Conservation (phyloP, 2,113 vertebrate genomes). For the Muntiacus muntjak region DNA sequence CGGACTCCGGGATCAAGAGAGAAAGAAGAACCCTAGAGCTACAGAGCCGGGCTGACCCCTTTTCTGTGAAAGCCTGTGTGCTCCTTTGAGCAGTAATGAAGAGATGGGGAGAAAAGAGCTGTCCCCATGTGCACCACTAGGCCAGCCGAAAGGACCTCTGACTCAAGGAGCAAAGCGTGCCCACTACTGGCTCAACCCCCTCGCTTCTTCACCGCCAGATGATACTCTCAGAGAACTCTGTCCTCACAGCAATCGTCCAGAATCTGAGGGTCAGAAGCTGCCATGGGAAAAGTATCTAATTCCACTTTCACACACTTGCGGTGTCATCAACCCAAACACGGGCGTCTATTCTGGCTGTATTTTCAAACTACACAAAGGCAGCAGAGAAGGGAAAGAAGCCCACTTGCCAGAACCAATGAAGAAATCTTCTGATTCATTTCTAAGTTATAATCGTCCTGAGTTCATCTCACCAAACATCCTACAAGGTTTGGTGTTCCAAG, state of each 20-base stretch:
- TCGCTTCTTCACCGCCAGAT: background rate
- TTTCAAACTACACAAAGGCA: constrained; percentile 14
- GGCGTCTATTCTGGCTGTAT: constrained; percentile 11
- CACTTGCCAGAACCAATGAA: background rate
- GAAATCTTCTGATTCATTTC: background rate
- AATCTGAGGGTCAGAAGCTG: constrained; percentile 32
- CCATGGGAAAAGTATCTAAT: constrained; percentile 41
- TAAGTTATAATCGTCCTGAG: background rate
- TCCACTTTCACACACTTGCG: constrained; percentile 41
- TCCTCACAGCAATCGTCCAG: background rate
- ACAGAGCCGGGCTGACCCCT: constrained; percentile 40
- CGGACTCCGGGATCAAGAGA: constrained; percentile 45
- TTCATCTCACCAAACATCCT: background rate
- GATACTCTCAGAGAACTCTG: constrained; percentile 11
- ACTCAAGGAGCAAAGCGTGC: background rate
- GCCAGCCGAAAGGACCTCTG: constrained; percentile 36
- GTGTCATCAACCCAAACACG: constrained; percentile 4
- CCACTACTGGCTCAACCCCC: background rate
- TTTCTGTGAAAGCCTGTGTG: constrained; percentile 59
- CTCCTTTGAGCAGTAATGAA: constrained; percentile 48
- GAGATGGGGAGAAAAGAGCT: constrained; percentile 47
- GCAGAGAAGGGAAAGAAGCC: background rate
- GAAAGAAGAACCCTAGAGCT: constrained; percentile 61
- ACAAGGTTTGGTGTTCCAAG: background rate
- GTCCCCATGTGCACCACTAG: background rate